A percentile compares a stretch with the other conserved stretches of the same genome.
phyloP scores from a whole-genome alignment of 2,113 vertebrate species.

The Acanthochromis polyacanthus region DNA sequence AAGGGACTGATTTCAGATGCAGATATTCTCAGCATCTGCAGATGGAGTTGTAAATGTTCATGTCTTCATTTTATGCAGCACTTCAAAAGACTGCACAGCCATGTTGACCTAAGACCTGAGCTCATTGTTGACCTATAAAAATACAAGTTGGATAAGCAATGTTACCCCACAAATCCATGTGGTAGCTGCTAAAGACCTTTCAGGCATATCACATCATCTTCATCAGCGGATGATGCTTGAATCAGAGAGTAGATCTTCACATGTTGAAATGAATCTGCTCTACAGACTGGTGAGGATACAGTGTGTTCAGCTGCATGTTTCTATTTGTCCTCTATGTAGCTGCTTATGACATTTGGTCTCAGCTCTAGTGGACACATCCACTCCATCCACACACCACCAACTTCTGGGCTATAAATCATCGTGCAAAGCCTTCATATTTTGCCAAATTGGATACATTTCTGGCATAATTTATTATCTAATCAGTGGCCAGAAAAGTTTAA shows the following conservation, averaged over 20 bases:
- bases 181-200: conserved; percentile 1
- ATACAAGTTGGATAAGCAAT: background rate
- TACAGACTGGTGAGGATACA: background rate
- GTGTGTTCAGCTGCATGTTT: conserved; percentile 14
- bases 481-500: conserved; percentile 74
- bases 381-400: conserved; percentile 32
- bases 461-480: conserved; percentile 80
- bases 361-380: conserved; percentile 26
- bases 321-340: background rate
- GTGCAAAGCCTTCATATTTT: conserved; percentile 52
- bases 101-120: no score
- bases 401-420: conserved; percentile 73
- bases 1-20: no score
- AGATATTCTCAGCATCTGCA: no score
- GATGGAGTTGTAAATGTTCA: no score
- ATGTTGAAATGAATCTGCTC: no score
- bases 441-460: conserved; percentile 75
- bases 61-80: no score
- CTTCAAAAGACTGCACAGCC: no score
- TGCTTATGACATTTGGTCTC: conserved; percentile 10
- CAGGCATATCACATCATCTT: background rate
- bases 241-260: no score
- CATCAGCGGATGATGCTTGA: background rate
- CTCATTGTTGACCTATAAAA: background rate
- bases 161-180: background rate